A percentile compares a stretch with the other conserved stretches of the same genome.
Evolutionary conservation across 2,797 vertebrate genomes (phyloP).

Genomic region (Mareca penelope): DNA sequence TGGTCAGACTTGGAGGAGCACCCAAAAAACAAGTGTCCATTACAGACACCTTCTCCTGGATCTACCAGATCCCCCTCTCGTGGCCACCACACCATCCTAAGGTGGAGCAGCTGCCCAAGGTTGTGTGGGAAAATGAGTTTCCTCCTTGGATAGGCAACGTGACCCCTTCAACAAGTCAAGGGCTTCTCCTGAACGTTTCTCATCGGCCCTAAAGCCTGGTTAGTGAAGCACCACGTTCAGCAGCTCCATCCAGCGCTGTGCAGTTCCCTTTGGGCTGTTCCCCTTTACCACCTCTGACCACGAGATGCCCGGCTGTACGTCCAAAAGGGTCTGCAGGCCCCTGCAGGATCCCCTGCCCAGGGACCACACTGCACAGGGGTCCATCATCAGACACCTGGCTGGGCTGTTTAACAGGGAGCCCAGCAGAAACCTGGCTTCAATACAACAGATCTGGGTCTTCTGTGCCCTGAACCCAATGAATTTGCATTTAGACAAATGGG

Average conservation of each 20-base stretch:
- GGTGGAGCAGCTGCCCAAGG: not conserved
- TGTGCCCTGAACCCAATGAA: rapidly evolving
- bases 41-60: not conserved
- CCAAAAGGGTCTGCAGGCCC: rapidly evolving
- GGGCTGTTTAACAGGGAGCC: not conserved
- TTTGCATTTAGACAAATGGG: rapidly evolving
- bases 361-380: not conserved
- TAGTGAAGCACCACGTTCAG: not conserved
- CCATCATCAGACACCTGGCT: not conserved
- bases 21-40: not conserved
- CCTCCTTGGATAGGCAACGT: not conserved
- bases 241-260: not conserved
- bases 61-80: not conserved
- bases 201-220: rapidly evolving
- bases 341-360: rapidly evolving
- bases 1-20: not conserved
- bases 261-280: not conserved
- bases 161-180: not conserved
- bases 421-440: not conserved
- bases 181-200: not conserved
- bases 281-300: not conserved
- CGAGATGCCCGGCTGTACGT: not conserved
- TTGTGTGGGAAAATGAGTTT: rapidly evolving
- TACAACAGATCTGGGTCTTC: not conserved
- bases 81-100: not conserved